A percentile compares a stretch with the other conserved stretches of the same genome.
These are phyloP conservation scores for Trinectes maculatus DNA, from an alignment of 2,113 vertebrate species.

Conservation along the genomic window DNA sequence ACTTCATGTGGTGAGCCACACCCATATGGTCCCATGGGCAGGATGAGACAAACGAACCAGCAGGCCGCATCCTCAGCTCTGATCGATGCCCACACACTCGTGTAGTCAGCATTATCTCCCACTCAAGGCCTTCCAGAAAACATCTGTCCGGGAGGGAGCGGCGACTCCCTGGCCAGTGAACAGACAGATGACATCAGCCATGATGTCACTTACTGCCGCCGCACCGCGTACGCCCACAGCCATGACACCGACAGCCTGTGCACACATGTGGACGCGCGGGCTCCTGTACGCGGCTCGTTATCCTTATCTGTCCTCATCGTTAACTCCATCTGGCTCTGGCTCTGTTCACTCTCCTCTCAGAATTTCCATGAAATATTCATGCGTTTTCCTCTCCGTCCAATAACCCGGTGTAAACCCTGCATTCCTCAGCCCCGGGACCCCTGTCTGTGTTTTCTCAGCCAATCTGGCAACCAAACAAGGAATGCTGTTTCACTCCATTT, in stretches of 20 bases:
- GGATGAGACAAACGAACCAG: neutral
- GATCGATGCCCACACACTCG: constrained; percentile 24
- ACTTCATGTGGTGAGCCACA: constrained; percentile 6
- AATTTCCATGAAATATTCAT: constrained; percentile 58
- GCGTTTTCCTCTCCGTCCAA: constrained; percentile 3
- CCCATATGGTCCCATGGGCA: neutral
- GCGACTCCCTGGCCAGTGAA: constrained; percentile 39
- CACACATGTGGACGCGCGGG: constrained; percentile 24
- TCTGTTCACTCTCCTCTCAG: constrained; percentile 3
- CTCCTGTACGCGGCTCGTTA: neutral
- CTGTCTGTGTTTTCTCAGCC: constrained; percentile 10
- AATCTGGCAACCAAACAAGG: neutral
- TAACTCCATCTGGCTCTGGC: constrained; percentile 17
- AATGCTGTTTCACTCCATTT: neutral
- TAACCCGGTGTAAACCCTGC: constrained; percentile 19
- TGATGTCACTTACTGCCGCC: constrained; percentile 64
- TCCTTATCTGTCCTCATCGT: constrained; percentile 32
- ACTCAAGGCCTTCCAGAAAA: constrained; percentile 20
- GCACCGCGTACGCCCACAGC: constrained; percentile 28
- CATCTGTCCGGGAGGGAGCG: constrained; percentile 51
- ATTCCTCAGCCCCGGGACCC: constrained; percentile 3
- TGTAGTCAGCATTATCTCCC: constrained; percentile 31
- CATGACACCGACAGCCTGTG: constrained; percentile 17
- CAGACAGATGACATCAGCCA: constrained; percentile 71
- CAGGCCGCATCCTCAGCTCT: constrained; percentile 2